Evolutionary conservation across 2,113 vertebrate genomes (phyloP).

Genomic region (Hippocampus abdominalis): DNA sequence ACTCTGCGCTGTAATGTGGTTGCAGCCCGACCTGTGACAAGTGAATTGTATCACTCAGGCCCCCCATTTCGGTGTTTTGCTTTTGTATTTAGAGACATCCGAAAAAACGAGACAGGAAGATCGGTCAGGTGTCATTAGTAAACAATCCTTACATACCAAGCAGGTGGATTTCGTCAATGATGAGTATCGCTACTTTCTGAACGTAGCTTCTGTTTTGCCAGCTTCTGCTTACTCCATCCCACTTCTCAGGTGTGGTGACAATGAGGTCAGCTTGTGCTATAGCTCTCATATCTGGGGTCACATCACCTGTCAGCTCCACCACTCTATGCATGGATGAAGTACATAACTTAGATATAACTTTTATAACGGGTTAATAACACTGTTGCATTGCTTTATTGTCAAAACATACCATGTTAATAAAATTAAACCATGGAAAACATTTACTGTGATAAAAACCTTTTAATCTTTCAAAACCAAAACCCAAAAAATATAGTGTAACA

Average conservation of each 20-base stretch:
- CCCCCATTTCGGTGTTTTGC: no score
- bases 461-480: not conserved
- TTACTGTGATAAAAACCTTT: not conserved
- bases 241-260: constrained; percentile 97
- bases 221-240: constrained; percentile 96
- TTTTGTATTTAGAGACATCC: no score
- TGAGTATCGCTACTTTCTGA: constrained; percentile 93
- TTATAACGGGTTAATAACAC: not conserved
- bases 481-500: no score
- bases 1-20: no score
- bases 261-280: constrained; percentile 94
- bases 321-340: constrained; percentile 71
- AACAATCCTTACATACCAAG: constrained; percentile 73
- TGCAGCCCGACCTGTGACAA: no score
- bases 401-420: not conserved
- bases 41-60: no score
- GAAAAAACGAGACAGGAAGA: not conserved
- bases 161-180: constrained; percentile 97
- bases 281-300: constrained; percentile 93
- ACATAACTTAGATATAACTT: not conserved
- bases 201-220: constrained; percentile 98
- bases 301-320: constrained; percentile 94
- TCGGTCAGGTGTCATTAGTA: no score
- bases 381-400: not conserved
- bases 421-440: not conserved